phyloP scores from a whole-genome alignment of 2,113 vertebrate genomes.

The Grallaria varia region DNA sequence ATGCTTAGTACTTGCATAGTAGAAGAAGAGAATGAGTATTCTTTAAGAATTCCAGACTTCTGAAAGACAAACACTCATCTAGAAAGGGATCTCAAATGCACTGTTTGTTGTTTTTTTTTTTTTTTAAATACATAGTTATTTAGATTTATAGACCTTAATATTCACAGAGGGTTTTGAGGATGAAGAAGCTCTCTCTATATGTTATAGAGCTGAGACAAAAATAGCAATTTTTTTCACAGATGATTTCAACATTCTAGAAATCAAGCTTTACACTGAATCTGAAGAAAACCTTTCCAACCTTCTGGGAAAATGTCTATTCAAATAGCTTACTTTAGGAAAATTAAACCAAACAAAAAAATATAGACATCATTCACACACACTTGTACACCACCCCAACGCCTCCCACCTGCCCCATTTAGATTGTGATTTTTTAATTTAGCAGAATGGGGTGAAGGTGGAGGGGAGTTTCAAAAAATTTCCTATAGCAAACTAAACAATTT shows the following conservation, averaged over 20 bases:
- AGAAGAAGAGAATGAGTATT: background rate
- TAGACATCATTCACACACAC: fast-evolving
- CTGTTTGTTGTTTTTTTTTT: too few relatives aligned
- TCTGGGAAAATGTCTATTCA: background rate
- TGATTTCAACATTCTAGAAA: background rate
- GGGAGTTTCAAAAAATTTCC: background rate
- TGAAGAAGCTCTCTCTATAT: background rate
- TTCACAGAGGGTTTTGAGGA: background rate
- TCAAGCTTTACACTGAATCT: background rate
- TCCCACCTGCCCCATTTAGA: background rate
- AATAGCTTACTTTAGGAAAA: background rate
- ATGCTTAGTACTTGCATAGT: background rate
- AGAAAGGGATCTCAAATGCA: background rate
- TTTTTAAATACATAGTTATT: background rate
- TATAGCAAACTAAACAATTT: background rate
- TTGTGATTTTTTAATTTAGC: background rate
- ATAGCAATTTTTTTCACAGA: background rate
- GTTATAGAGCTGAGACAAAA: background rate
- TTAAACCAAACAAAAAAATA: background rate
- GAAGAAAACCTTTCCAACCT: background rate
- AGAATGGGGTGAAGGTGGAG: fast-evolving
- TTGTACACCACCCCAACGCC: background rate
- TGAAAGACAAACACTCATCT: background rate
- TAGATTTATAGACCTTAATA: background rate
- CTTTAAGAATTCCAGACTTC: background rate